Conservation (phyloP, 2,797 vertebrate genomes). For the Sebastolobus alascanus region DNA sequence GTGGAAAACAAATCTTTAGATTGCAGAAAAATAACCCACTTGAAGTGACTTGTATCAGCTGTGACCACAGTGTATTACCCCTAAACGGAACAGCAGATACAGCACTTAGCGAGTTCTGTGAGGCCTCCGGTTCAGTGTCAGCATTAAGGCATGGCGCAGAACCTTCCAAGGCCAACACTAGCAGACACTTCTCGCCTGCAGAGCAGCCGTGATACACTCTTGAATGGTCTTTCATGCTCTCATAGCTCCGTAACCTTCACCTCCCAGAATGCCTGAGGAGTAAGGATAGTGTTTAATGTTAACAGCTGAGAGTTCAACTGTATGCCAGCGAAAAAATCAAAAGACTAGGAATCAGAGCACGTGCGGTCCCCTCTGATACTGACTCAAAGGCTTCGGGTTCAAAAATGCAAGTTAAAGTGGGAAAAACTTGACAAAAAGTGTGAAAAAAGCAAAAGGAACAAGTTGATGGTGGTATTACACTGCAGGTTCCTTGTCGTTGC, state of each 20-base stretch:
- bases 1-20: constrained; percentile 23
- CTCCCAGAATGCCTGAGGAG: constrained; percentile 48
- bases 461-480: not conserved
- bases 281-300: constrained; percentile 56
- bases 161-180: constrained; percentile 28
- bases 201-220: constrained; percentile 34
- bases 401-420: constrained; percentile 34
- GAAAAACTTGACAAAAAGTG: not conserved
- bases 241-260: constrained; percentile 45
- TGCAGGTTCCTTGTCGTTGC: not conserved
- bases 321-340: constrained; percentile 60
- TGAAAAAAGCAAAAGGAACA: not conserved
- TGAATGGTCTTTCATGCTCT: constrained; percentile 56
- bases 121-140: constrained; percentile 25
- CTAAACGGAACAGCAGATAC: constrained; percentile 25
- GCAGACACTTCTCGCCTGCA: constrained; percentile 25
- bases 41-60: constrained; percentile 32
- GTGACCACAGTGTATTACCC: constrained; percentile 8
- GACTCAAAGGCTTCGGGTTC: constrained; percentile 18
- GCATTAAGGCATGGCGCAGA: constrained; percentile 4
- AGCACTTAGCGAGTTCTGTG: not conserved
- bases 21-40: not conserved
- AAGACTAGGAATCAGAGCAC: constrained; percentile 45
- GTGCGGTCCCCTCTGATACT: constrained; percentile 41
- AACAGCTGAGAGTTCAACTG: constrained; percentile 58